Percentiles rank a stretch among this genome's conserved stretches.
These are phyloP conservation scores for Epirrhoe tristata DNA, from an alignment of 2,888 invertebrate genomes.

Conservation along the genomic window DNA sequence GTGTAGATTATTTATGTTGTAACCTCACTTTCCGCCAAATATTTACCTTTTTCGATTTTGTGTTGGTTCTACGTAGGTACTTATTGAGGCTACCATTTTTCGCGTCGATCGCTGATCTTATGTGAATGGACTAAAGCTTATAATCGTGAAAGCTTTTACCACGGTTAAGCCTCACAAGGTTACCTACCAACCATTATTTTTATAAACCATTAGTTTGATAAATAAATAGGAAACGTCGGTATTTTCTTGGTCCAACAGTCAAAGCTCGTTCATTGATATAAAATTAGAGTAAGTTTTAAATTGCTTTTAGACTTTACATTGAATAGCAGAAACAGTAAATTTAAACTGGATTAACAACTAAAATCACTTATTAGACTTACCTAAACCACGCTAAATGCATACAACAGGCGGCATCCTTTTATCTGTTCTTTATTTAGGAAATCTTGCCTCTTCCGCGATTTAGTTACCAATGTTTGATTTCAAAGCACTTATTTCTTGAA, in stretches of 20 bases:
- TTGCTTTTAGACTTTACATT: too few species aligned
- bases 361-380: not conserved
- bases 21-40: not conserved
- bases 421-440: conserved; percentile 15
- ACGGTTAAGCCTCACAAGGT: not conserved
- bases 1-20: conserved; percentile 1
- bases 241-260: too few species aligned
- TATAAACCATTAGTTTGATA: too few species aligned
- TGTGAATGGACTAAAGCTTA: not conserved
- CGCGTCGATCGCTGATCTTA: not conserved
- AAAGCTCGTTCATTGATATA: too few species aligned
- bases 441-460: conserved; percentile 1
- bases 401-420: conserved; percentile 6
- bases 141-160: not conserved
- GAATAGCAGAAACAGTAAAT: not conserved
- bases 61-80: not conserved
- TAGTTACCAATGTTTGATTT: conserved; percentile 4
- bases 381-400: not conserved
- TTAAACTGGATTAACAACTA: not conserved
- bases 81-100: not conserved
- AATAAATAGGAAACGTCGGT: too few species aligned
- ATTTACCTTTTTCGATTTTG: not conserved
- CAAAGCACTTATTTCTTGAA: not conserved
- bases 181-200: too few species aligned
- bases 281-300: too few species aligned